Evolutionary conservation across 2,113 vertebrate species (phyloP), one percentile per base, ranked within the genome.

Genomic region (Bufo gargarizans): DNA sequence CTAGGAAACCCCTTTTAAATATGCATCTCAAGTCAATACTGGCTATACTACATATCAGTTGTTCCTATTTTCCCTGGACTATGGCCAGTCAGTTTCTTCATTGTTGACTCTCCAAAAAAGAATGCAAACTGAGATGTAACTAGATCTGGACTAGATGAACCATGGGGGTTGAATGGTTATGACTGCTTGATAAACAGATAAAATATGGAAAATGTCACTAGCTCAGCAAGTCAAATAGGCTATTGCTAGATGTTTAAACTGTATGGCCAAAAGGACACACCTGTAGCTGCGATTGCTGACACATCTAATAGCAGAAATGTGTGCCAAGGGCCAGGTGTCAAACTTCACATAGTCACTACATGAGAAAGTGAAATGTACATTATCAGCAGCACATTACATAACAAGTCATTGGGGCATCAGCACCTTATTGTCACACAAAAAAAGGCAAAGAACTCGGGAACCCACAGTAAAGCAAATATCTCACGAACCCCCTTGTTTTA

Each of bases 201-300:
- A 76, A 65, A 45, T 20, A 82, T 11, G 9, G 8, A 55, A 17
- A 69, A 81, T 58, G 11, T 58, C 4, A 47, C 17, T 80, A 87
- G 22, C 49, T 80, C 86, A 80, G 86, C 77, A 43, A 50, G 71
- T 87, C 20, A 17, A 33, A n/a, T 10, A 72, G 19, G 22, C 56
- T 4, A 17, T 19, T 19, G 14, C 3, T 59, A 67, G 47, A 49
- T 16, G 49, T 33, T 69, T 22, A 3, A 67, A 7, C 49, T 33
- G n/a, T 65, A 86, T 79, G 61, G 77, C 17, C 45, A 45, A 86
- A 77, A 79, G 10, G 85, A 55, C 76, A 87, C 63, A 67, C 77
- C 86, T 87, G 77, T 87, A 87, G 50, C 45, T 65, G 49, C 81
- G 77, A 87, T 17, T 87, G 71, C 71, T 86, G 63, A 87, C 77